Evolutionary conservation across 2,113 vertebrate genomes (phyloP).

Genomic region (Myrmecophaga tridactyla): DNA sequence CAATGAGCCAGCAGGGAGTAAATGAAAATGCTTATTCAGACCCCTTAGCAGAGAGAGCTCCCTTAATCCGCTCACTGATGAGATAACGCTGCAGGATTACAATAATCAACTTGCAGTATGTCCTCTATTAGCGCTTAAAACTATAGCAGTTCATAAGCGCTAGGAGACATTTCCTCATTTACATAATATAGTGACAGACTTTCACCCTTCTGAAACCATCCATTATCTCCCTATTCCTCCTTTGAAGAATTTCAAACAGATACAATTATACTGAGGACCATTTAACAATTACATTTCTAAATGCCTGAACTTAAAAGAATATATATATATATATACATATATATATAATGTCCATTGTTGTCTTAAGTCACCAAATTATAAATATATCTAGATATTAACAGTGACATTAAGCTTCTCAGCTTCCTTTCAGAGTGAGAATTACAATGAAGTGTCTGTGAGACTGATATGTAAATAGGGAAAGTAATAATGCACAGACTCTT

Average conservation of each 20-base stretch:
- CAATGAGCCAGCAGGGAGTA: conserved; percentile 83
- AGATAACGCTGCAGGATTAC: conserved; percentile 86
- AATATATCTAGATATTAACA: conserved; percentile 78
- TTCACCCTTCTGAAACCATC: conserved; percentile 76
- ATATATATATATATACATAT: conserved; percentile 50
- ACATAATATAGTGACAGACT: conserved; percentile 78
- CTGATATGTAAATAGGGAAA: conserved; percentile 79
- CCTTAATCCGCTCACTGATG: conserved; percentile 86
- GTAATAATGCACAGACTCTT: conserved; percentile 66
- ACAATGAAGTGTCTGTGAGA: conserved; percentile 77
- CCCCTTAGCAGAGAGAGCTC: conserved; percentile 82
- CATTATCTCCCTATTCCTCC: conserved; percentile 75
- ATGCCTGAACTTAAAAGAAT: conserved; percentile 66
- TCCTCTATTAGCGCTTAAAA: conserved; percentile 83
- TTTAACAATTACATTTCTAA: conserved; percentile 66
- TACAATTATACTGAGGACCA: conserved; percentile 66
- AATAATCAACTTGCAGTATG: conserved; percentile 85
- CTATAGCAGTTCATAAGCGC: conserved; percentile 76
- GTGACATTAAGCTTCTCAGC: conserved; percentile 77
- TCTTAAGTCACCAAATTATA: conserved; percentile 78
- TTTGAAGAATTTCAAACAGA: conserved; percentile 74
- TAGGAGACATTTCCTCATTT: conserved; percentile 78
- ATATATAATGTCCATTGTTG: conserved; percentile 50
- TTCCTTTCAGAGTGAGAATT: conserved; percentile 65
- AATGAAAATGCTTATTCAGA: conserved; percentile 87